Evolutionary conservation across 2,888 invertebrate genomes (phyloP), one percentile per base, ranked within the genome.

Genomic region (Pheosia tremula): DNA sequence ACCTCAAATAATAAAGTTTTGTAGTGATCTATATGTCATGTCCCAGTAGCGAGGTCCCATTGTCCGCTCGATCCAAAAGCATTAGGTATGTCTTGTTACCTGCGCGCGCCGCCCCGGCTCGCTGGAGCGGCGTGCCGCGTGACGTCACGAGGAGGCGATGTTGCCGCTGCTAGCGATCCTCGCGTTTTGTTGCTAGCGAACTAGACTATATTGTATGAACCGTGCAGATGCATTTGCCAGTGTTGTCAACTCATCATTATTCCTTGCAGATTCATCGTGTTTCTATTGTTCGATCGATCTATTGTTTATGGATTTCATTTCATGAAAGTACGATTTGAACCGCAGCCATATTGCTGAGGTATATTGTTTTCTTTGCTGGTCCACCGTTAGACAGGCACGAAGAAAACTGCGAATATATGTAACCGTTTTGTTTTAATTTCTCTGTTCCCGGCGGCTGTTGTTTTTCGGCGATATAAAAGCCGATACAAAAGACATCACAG

Each of bases 161-260:
- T 10, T 10, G 5, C 47, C 63, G 63, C 49, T 39, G 68, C 47
- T 47, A 11, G n/a, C 65, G 68, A 71, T 76, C 71, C 68, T 72
- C 71, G 71, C 13, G 7, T 3, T 69, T 62, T 59, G 59, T 62
- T 47, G 56, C 6, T 6, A 55, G 58, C 52, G 49, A 24, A 24
- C 24, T 24, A 24, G 24, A 24, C 24, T 24, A 24, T 50, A 57
- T 62, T 53, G 59, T 60, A 49, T 55, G 13, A 2, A 24, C 47
- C n/a, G 47, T 47, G 10, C 9, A 43, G 4, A 8, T 9, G 4
- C 43, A 45, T 45, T 39, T 45, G 43, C n/a, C 41, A 41, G 41
- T 41, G 41, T 41, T 47, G 47, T 47, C 47, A 47, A 47, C n/a
- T 11, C 47, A n/a, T n/a, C 5, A 11, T 8, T 47, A n/a, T 47